These are phyloP conservation scores for Helicoverpa zea DNA, from an alignment of 1,140 invertebrate species.

Conservation along the genomic window DNA sequence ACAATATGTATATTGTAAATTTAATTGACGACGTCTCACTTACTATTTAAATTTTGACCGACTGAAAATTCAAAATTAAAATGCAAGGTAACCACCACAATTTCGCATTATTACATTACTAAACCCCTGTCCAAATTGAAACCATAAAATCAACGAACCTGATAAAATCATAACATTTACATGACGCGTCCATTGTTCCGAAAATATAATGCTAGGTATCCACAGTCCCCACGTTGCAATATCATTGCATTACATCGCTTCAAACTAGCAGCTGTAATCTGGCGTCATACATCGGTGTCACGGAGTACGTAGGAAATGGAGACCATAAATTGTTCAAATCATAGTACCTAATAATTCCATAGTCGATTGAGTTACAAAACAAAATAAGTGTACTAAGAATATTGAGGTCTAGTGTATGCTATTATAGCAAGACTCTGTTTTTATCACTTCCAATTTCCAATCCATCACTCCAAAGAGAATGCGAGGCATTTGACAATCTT, in stretches of 20 bases:
- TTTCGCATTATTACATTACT: background rate
- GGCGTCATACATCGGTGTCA: constrained; percentile 15
- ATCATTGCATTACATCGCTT: constrained; percentile 46
- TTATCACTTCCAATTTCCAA: no score
- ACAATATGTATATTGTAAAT: no score
- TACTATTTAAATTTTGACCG: no score
- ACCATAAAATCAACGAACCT: background rate
- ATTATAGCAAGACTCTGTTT: no score
- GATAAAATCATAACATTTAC: constrained; percentile 4
- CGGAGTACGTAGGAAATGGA: background rate
- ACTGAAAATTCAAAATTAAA: no score
- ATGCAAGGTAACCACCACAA: background rate
- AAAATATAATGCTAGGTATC: constrained; percentile 1
- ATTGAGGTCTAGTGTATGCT: no score
- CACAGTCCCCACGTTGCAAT: constrained; percentile 9
- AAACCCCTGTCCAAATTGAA: background rate
- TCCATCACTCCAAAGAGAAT: no score
- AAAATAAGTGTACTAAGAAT: no score
- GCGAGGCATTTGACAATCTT: no score
- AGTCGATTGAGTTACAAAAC: no score
- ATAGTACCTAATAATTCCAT: background rate
- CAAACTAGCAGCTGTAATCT: constrained; percentile 39
- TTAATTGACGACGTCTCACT: no score
- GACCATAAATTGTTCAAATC: background rate
- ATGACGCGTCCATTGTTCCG: background rate